phyloP scores from a whole-genome alignment of 2,888 invertebrate genomes.

The Drepanosiphum platanoidis region DNA sequence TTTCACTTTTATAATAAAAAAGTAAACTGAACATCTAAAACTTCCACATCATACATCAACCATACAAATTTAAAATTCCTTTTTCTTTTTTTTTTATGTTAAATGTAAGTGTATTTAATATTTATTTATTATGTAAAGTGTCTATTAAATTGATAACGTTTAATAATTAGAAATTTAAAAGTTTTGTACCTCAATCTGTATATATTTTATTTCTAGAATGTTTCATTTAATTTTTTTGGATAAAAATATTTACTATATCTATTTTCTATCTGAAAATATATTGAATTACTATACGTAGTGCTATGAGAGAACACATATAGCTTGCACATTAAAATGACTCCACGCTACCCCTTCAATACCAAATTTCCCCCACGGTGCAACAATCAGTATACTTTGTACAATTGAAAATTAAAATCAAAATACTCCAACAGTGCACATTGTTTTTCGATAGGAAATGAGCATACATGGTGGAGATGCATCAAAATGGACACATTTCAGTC shows the following conservation, averaged over 20 bases:
- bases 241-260: neutral
- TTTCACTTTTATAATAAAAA: neutral
- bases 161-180: neutral
- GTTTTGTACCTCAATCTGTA: slow-evolving; percentile 3
- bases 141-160: slow-evolving; percentile 1
- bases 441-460: too few species aligned
- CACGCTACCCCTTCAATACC: too few species aligned
- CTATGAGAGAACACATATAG: too few species aligned
- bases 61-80: neutral
- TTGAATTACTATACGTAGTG: too few species aligned
- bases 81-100: too few species aligned
- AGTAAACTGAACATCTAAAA: neutral
- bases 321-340: too few species aligned
- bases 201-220: slow-evolving; percentile 3
- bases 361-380: too few species aligned
- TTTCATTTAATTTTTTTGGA: neutral
- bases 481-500: too few species aligned
- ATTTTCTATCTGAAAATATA: neutral
- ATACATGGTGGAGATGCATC: too few species aligned
- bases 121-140: slow-evolving; percentile 7
- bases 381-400: too few species aligned
- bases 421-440: too few species aligned
- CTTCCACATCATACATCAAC: neutral
- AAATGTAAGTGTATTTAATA: neutral
- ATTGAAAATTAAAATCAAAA: too few species aligned